phyloP scores from a whole-genome alignment of 2,113 vertebrate species.

The Phylloscopus trochilus region DNA sequence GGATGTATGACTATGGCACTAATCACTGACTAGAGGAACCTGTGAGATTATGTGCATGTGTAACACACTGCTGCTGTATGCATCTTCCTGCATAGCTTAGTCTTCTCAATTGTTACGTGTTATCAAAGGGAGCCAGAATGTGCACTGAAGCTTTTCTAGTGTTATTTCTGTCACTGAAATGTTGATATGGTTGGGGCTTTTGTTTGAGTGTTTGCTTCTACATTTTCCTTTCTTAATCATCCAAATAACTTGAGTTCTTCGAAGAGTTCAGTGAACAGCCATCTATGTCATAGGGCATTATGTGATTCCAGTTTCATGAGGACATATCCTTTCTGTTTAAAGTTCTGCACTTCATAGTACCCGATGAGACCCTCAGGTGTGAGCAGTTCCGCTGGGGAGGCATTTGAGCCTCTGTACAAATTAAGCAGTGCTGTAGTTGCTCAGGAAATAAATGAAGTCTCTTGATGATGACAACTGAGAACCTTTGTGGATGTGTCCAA shows the following conservation, averaged over 20 bases:
- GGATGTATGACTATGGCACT: not conserved
- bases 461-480: not conserved
- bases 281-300: not conserved
- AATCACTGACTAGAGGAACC: not conserved
- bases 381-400: not conserved
- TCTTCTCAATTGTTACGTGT: not conserved
- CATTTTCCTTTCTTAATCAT: not conserved
- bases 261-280: not conserved
- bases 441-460: not conserved
- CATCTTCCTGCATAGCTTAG: slow-evolving; percentile 36
- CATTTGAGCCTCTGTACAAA: not conserved
- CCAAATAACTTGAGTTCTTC: not conserved
- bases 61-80: slow-evolving; percentile 11
- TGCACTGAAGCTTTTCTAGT: not conserved
- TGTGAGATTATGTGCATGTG: slow-evolving; percentile 26
- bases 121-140: not conserved
- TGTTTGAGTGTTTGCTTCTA: slow-evolving; percentile 13
- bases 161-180: slow-evolving; percentile 18
- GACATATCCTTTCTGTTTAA: not conserved
- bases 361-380: not conserved
- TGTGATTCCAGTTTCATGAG: not conserved
- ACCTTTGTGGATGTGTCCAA: not conserved
- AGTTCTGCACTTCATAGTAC: not conserved
- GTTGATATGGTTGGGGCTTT: not conserved
- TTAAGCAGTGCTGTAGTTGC: not conserved